phyloP scores from a whole-genome alignment of 1,140 invertebrate species.

The Oedothorax gibbosus region DNA sequence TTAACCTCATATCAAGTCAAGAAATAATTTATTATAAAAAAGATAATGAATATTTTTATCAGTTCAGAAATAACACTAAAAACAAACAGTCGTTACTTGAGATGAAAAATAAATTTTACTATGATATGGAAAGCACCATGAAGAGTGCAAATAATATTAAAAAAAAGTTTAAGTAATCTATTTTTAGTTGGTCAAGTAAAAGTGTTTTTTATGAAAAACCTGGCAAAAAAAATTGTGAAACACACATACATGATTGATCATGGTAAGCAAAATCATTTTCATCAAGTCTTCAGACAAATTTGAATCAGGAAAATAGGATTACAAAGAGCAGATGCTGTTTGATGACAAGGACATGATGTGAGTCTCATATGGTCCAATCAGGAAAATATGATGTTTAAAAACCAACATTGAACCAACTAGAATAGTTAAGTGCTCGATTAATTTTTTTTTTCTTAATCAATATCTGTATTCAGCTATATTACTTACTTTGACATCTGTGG shows the following conservation, averaged over 20 bases:
- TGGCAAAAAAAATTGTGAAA: conserved; percentile 22
- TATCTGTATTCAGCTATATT: not conserved
- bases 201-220: no score
- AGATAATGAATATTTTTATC: no score
- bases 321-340: conserved; percentile 47
- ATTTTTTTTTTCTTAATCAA: not conserved
- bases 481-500: conserved; percentile 45
- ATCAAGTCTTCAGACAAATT: conserved; percentile 43
- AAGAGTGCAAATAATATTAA: no score
- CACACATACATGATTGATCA: conserved; percentile 18
- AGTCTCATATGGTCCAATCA: conserved; percentile 45
- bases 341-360: conserved; percentile 48
- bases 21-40: no score
- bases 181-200: no score
- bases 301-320: conserved; percentile 51
- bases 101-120: no score
- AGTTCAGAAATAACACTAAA: no score
- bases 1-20: no score
- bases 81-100: no score
- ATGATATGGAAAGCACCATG: no score
- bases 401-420: not conserved
- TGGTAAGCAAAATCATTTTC: conserved; percentile 47
- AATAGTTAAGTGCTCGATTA: no score
- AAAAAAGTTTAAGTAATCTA: no score
- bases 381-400: not conserved